Base-by-base conservation (phyloP, 2,113 vertebrate species). In the Chrysemys picta region DNA sequence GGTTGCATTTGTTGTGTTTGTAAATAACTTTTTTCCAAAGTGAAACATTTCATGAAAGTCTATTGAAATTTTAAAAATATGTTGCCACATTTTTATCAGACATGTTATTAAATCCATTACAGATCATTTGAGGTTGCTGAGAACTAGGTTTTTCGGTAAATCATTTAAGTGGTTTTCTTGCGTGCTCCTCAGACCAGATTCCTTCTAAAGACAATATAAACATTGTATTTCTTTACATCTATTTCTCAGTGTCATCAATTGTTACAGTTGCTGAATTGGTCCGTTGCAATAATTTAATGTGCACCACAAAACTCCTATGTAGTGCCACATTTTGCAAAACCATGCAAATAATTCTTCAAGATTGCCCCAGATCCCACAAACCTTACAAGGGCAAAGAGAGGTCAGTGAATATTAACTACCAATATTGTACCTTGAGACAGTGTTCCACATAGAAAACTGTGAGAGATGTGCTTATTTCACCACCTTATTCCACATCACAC, bases 381-480 rank as follows among this genome's bases (percentile, higher is more conserved):
- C 38, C 69, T 72, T 75, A 75, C 8, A 22, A 38, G 10, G n/a
- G 69, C 17, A 75, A 75, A 75, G n/a, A 45, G 42, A 45, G 72
- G n/a, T 25, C 24, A 76, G 21, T 45, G 10, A 45, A 10, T 76
- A 42, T 76, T 42, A 12, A 45, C 38, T 76, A 45, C 17, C n/a
- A 42, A 42, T 75, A 27, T 4, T 76, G 42, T 42, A 45, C 5
- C 22, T 75, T 38, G 35, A 75, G 21, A n/a, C 69, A 38, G 19
- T 75, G 69, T 42, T 75, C 38, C n/a, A 75, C 19, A 5, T 75
- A 42, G 21, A 88, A 42, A 95, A 96, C 80, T 88, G 84, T 82
- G 89, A 86, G 89, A 93, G 87, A 96, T 93, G 88, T 89, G 25
- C 85, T 97, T 95, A 84, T 95, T 97, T 93, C 83, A 38, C 52